Conservation (phyloP, 2,888 invertebrate genomes). For the Malthinus flaveolus region DNA sequence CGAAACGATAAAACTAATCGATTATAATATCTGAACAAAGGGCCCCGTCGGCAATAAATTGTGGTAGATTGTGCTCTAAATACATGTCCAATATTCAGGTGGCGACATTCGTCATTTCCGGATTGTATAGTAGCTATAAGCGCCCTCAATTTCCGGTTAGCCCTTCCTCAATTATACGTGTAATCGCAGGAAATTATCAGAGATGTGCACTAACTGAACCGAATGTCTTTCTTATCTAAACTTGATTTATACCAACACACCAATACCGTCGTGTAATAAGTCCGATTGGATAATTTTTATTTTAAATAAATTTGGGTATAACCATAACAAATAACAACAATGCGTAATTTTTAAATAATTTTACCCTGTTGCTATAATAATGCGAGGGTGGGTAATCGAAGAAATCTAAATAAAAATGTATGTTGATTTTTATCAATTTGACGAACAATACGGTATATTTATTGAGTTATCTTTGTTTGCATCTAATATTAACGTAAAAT, state of each 20-base stretch:
- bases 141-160: constrained; percentile 57
- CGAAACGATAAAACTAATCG: too few relatives aligned
- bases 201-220: constrained; percentile 48
- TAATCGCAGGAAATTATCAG: constrained; percentile 57
- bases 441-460: constrained; percentile 12
- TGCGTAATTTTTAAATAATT: background rate
- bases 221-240: constrained; percentile 48
- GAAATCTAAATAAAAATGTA: background rate
- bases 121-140: constrained; percentile 51
- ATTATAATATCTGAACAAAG: too few relatives aligned
- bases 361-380: too few relatives aligned
- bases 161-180: constrained; percentile 54
- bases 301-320: background rate
- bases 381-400: background rate
- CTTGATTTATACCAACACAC: constrained; percentile 43
- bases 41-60: background rate
- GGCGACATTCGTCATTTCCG: constrained; percentile 54
- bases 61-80: background rate
- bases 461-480: constrained; percentile 11
- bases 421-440: constrained; percentile 18
- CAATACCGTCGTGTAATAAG: constrained; percentile 15
- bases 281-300: constrained; percentile 4
- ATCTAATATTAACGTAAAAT: constrained; percentile 19
- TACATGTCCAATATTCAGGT: constrained; percentile 35
- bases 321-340: too few relatives aligned